phyloP scores from a whole-genome alignment of 2,888 invertebrate genomes.

The Meta bourneti region DNA sequence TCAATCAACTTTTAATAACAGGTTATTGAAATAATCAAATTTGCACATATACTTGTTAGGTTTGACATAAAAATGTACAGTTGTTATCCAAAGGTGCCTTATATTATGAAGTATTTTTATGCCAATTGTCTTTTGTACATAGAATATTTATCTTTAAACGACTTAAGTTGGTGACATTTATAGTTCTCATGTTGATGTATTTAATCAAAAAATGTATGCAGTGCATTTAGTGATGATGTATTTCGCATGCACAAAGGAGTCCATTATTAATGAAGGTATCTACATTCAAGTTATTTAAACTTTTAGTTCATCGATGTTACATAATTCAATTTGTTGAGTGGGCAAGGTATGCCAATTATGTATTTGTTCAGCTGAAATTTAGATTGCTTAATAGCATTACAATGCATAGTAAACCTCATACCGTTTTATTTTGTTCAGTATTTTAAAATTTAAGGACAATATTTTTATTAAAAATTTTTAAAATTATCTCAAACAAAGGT shows the following conservation, averaged over 20 bases:
- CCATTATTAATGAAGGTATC: too few relatives aligned
- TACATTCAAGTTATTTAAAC: background rate
- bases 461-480: too few relatives aligned
- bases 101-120: background rate
- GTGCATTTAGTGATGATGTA: background rate
- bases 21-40: background rate
- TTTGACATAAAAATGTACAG: background rate
- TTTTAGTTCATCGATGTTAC: background rate
- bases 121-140: background rate
- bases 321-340: too few relatives aligned
- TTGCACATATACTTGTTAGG: background rate
- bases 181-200: background rate
- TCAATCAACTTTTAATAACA: background rate
- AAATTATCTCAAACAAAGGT: too few relatives aligned
- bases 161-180: background rate
- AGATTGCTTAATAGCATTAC: too few relatives aligned
- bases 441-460: too few relatives aligned
- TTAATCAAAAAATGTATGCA: slow-evolving; percentile 5
- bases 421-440: too few relatives aligned
- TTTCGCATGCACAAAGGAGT: too few relatives aligned
- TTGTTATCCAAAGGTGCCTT: background rate
- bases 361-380: too few relatives aligned
- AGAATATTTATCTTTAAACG: background rate
- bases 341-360: too few relatives aligned
- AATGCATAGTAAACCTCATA: too few relatives aligned